Evolutionary conservation across 2,888 invertebrate species (phyloP), one percentile per base, ranked within the genome.

Genomic region (Cryptocephalus moraei): DNA sequence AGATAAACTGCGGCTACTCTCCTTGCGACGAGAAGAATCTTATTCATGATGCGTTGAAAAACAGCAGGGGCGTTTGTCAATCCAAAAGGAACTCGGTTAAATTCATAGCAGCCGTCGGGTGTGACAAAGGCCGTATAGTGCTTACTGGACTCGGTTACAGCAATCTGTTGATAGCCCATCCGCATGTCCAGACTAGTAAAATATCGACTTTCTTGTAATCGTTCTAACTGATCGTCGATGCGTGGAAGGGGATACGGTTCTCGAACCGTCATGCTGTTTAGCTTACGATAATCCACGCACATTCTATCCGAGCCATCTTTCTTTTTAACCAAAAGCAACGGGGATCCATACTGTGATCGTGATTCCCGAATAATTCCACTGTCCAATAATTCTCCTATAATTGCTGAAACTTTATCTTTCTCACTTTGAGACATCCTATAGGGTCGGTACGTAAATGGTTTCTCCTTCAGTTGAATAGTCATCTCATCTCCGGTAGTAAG

Each of bases 61-160:
- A 61, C 60, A 22, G 55, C 54, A 3, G 64, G 63, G 1, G 64
- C 63, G 44, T 67, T 66, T 1, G 41, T 22, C 8, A 41, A 14
- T 8, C 42, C 52, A 8, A 12, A 50, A 49, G 9, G 51, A 10
- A 41, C 13, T 6, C 41, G n/a, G 9, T 41, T 41, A n/a, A 13
- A 41, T 11, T 41, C 41, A 14, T 13, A 41, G 8, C n/a, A 31
- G 9, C 41, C 41, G 8, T 14, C 41, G 8, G 41, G 41, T 12
- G 41, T 41, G 11, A 44, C 45, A 34, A 48, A 41, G 9, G 46
- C 46, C 32, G 49, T 49, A 22, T 39, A 49, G 6, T 39, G 46
- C 31, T 42, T 46, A n/a, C n/a, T n/a, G n/a, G n/a, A n/a, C n/a
- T n/a, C n/a, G n/a, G n/a, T n/a, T n/a, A n/a, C n/a, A n/a, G 4